Conservation (phyloP, 2,888 invertebrate genomes). For the Heliconius cydno region DNA sequence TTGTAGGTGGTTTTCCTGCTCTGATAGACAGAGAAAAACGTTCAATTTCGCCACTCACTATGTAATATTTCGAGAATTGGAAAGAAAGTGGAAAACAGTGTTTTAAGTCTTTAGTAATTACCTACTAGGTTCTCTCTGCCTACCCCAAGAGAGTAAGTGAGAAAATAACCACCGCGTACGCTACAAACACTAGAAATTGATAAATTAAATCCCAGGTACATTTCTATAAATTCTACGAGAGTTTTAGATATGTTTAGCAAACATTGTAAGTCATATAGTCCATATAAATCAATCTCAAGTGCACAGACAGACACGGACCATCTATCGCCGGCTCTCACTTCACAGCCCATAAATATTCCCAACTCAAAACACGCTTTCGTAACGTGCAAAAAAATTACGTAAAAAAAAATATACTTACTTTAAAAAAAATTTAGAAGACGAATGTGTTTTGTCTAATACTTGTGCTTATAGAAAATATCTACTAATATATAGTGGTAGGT, state of each 20-base stretch:
- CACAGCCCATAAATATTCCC: conserved; percentile 72
- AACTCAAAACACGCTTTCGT: conserved; percentile 69
- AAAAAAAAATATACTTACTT: not conserved
- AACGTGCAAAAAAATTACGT: conserved; percentile 43
- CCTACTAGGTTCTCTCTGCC: not conserved
- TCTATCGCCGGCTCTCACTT: conserved; percentile 58
- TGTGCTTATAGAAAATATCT: not conserved
- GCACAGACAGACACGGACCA: conserved; percentile 47
- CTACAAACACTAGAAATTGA: not conserved
- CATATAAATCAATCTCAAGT: conserved; percentile 47
- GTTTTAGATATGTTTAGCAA: not conserved
- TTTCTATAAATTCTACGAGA: not conserved
- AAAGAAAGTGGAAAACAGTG: not conserved
- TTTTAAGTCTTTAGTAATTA: not conserved
- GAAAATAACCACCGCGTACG: too few relatives aligned
- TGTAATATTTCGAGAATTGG: not conserved
- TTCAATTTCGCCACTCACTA: not conserved
- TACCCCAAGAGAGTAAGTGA: not conserved
- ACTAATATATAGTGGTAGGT: not conserved
- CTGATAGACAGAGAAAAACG: not conserved
- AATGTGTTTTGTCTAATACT: not conserved
- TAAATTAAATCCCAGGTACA: not conserved
- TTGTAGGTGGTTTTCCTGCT: too few relatives aligned
- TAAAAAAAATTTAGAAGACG: not conserved
- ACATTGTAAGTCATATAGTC: not conserved